phyloP scores from a whole-genome alignment of 2,113 vertebrate species.

The Hippocampus guttulatus region DNA sequence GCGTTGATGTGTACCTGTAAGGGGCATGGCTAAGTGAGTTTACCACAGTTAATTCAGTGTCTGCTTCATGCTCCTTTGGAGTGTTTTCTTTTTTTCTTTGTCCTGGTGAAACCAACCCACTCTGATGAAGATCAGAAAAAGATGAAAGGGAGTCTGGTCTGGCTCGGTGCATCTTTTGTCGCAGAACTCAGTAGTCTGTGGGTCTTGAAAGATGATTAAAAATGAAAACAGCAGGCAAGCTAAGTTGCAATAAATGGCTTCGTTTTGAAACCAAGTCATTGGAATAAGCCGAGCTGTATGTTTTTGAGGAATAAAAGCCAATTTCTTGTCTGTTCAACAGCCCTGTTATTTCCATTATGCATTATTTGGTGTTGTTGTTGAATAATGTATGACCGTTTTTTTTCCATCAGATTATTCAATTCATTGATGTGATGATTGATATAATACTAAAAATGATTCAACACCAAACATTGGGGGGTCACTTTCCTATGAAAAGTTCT shows the following conservation, averaged over 20 bases:
- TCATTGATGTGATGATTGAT: not conserved
- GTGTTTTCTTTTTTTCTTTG: no score
- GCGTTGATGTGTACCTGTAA: no score
- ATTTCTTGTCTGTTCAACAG: not conserved
- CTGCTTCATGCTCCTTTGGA: no score
- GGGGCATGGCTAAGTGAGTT: no score
- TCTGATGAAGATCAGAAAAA: no score
- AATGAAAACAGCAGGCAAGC: not conserved
- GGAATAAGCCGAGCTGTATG: no score
- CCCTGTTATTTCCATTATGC: no score
- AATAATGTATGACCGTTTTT: not conserved
- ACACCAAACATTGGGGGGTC: not conserved
- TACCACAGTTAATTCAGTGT: no score
- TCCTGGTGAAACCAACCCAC: no score
- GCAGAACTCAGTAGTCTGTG: not conserved
- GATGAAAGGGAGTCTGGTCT: no score
- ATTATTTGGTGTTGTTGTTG: not conserved
- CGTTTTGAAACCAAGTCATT: not conserved
- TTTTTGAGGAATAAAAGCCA: not conserved
- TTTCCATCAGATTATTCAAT: not conserved
- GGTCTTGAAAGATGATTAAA: not conserved
- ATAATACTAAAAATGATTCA: not conserved
- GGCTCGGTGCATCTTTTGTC: no score
- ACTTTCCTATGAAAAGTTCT: not conserved
- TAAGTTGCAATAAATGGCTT: not conserved